Percentiles rank a stretch among this genome's conserved stretches.
Evolutionary conservation across 2,888 invertebrate genomes (phyloP).

Genomic region (Kryphioiulus occultus): DNA sequence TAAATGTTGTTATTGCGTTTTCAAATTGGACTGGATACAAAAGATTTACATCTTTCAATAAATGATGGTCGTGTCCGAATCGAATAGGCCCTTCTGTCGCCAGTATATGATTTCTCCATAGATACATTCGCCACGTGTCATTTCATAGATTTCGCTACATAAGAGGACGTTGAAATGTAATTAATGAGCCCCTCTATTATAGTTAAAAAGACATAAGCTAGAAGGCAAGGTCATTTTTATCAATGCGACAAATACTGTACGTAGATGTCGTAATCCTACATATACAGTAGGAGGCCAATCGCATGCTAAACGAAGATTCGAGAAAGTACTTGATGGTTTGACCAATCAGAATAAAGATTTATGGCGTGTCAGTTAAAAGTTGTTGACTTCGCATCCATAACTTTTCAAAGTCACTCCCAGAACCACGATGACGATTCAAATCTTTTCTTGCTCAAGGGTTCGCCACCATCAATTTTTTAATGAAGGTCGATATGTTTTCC

Average conservation of each 20-base stretch:
- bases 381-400: neutral
- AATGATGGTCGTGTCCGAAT: too few relatives aligned
- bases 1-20: too few relatives aligned
- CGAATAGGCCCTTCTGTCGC: too few relatives aligned
- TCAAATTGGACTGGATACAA: too few relatives aligned
- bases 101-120: too few relatives aligned
- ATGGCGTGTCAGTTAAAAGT: neutral
- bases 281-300: neutral
- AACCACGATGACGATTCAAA: neutral
- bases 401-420: neutral
- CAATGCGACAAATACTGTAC: neutral
- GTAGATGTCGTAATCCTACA: neutral
- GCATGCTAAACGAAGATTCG: neutral
- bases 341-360: neutral
- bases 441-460: neutral
- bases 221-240: conserved; percentile 12
- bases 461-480: neutral
- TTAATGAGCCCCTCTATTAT: neutral
- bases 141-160: neutral
- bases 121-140: neutral
- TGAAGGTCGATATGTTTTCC: neutral
- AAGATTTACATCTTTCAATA: too few relatives aligned
- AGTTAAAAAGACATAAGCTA: neutral
- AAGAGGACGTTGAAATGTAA: neutral
- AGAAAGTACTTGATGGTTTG: neutral